Base-by-base conservation (phyloP, 92 coral and sea anemone genomes). In the Chrysogorgia sp. region DNA sequence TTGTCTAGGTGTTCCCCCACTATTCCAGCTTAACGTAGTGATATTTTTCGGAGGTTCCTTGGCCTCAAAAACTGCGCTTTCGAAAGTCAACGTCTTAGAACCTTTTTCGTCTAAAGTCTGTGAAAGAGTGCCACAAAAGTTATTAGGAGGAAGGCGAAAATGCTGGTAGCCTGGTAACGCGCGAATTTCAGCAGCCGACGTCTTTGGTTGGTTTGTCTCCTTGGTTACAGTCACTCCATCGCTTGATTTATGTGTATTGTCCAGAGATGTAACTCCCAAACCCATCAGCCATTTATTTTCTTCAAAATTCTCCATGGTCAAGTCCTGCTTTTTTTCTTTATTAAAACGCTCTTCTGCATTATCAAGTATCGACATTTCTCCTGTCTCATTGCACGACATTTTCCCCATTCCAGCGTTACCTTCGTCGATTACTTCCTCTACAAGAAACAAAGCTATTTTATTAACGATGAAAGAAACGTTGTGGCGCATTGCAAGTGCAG, bases 141-240 rank as follows among this genome's bases (percentile, higher is more conserved):
- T 63, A 35, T 64, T 64, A 19, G 63, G 40, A 40, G 63, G 30
- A 35, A 71, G 63, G 34, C 78, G 78, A 55, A 71, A 71, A 71
- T 71, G 78, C 13, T 71, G 30, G 63, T 71, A 71, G 17, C 78
- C 78, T 50, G 78, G 78, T 71, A 71, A 34, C 41, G 78, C 50
- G 29, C 78, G 78, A 21, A 71, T 71, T 71, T 71, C 78, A 71
- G 78, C 78, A 13, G 78, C 78, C 31, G 78, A 48, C 63, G 78
- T 71, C 49, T 71, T 71, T 48, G 52, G 50, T 33, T 49, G 78
- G 20, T 57, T 57, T 23, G 63, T 57, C 6, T 71, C 78, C 63
- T 71, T 71, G 40, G 78, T 4, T 50, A 71, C 63, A 24, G 62
- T 45, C 34, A 34, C 63, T 57, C 63, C 48, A 53, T 71, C 78